Evolutionary conservation across 2,797 vertebrate species (phyloP), one percentile per base, ranked within the genome.

Genomic region (Chelmon rostratus): DNA sequence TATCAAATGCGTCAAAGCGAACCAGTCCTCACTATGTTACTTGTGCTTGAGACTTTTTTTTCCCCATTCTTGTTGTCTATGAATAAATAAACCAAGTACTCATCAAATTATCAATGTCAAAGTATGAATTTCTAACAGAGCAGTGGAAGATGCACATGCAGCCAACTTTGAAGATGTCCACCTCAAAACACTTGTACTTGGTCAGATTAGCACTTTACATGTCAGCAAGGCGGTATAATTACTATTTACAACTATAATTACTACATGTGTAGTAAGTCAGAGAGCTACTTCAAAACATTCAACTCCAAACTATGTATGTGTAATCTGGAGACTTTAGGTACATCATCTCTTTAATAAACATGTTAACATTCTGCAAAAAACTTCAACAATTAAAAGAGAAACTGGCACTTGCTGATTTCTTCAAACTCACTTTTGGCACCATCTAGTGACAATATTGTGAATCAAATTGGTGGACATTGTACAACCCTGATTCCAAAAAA

Each of bases 1-100:
- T 31, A n/a, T 75, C 40, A 50, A 63, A 59, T 53, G 37, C 40
- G 28, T 76, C 23, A 63, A 77, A 70, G 71, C 87, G 73, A 86
- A 84, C 47, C 58, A 40, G 12, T 68, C 35, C 15, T 42, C 85
- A 40, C 87, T 82, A 23, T 40, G 54, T 35, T 79, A 76, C 90
- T 82, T 85, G 79, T 89, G 78, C 69, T 84, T 83, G 38, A 83
- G 35, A 72, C 66, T 64, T 66, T 63, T 80, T 83, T 68, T 78
- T 74, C 28, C 18, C 49, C 63, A 53, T 82, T 79, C 23, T 84
- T 83, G 54, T 86, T 83, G 59, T 79, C 49, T 76, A 76, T 84
- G 56, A 73, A 88, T 85, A 88, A 91, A 91, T 79, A 74, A 84
- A 85, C 72, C 33, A 61, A 66, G 70, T 83, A 76, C 52, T 72